Percentiles rank a stretch among this genome's conserved stretches.
These are phyloP conservation scores for Triplophysa tibetana DNA, from an alignment of 2,113 vertebrate species.

Conservation along the genomic window DNA sequence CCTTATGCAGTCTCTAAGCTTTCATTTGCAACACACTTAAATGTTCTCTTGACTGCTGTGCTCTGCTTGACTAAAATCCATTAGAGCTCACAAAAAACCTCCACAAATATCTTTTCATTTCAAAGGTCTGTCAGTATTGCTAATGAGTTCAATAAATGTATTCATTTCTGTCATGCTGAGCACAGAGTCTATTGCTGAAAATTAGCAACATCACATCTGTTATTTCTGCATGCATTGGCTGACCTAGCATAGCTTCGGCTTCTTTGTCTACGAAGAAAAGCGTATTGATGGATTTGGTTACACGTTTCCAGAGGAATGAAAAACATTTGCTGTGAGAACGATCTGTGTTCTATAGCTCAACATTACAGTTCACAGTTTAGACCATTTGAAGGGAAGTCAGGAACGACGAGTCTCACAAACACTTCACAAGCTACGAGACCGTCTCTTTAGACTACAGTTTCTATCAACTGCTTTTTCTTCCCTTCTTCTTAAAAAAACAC, in stretches of 20 bases:
- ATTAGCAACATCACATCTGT: not conserved
- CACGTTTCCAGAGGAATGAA: not conserved
- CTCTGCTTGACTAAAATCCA: constrained; percentile 21
- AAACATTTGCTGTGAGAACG: constrained; percentile 1
- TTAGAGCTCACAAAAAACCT: not conserved
- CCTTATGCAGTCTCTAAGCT: not conserved
- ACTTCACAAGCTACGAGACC: not conserved
- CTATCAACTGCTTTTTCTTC: not conserved
- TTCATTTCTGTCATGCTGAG: not conserved
- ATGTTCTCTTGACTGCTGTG: not conserved
- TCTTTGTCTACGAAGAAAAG: not conserved
- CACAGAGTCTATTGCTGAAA: not conserved
- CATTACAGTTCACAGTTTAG: not conserved
- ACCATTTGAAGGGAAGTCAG: not conserved
- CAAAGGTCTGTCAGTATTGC: constrained; percentile 10
- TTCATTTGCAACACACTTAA: not conserved
- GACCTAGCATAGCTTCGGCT: not conserved
- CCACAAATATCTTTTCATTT: constrained; percentile 7
- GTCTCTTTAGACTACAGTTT: not conserved
- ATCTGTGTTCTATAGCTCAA: constrained; percentile 6
- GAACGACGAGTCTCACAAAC: constrained; percentile 7
- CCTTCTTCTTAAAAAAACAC: not conserved
- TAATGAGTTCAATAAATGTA: constrained; percentile 8
- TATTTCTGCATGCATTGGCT: not conserved
- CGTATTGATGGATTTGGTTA: not conserved